Conservation (phyloP, 2,888 invertebrate genomes). For the Acronicta leporina region DNA sequence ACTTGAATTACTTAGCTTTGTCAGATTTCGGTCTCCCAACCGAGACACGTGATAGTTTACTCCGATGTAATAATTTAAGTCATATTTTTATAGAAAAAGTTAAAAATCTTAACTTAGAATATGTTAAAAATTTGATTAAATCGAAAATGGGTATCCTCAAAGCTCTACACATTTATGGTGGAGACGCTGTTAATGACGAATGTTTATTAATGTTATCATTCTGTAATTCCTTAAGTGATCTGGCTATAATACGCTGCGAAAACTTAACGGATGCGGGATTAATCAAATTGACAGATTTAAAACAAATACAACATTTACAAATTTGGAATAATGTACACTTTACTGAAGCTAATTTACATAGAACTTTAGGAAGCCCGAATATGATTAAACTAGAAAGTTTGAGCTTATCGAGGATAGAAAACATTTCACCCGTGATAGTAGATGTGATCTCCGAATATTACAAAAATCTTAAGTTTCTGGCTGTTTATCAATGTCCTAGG, state of each 20-base stretch:
- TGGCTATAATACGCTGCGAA: conserved; percentile 82
- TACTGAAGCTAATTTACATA: conserved; percentile 71
- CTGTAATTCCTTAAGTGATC: conserved; percentile 74
- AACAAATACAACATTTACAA: conserved; percentile 73
- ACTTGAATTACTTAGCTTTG: conserved; percentile 73
- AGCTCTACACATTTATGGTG: conserved; percentile 80
- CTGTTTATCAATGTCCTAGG: conserved; percentile 82
- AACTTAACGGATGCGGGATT: conserved; percentile 78
- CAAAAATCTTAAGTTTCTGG: conserved; percentile 78
- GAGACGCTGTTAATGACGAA: conserved; percentile 75
- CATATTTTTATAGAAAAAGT: conserved; percentile 84
- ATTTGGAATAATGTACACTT: conserved; percentile 84
- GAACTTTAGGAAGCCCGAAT: conserved; percentile 70
- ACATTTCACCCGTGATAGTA: conserved; percentile 78
- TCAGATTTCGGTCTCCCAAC: conserved; percentile 81
- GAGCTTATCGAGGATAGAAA: conserved; percentile 79
- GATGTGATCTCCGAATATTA: conserved; percentile 82
- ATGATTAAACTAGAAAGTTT: conserved; percentile 74
- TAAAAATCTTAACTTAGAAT: conserved; percentile 71
- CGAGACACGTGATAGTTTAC: conserved; percentile 73
- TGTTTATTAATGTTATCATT: conserved; percentile 73
- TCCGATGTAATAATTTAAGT: conserved; percentile 73
- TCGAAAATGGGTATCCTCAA: conserved; percentile 71
- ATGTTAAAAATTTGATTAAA: conserved; percentile 71
- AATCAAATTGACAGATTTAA: conserved; percentile 66